Evolutionary conservation across 2,888 invertebrate species (phyloP).

Genomic region (Sipha maydis): DNA sequence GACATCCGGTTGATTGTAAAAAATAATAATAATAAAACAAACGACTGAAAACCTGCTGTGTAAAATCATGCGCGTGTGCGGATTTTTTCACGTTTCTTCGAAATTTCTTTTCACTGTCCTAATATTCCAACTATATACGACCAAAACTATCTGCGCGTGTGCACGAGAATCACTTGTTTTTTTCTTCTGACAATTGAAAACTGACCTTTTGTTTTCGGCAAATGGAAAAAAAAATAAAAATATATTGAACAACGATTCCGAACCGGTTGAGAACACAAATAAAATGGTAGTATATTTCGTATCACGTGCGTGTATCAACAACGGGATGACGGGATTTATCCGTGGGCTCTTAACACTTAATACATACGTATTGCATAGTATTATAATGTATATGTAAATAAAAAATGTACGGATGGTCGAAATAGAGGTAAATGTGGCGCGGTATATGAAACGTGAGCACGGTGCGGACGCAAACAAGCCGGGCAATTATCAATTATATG

Average conservation of each 20-base stretch:
- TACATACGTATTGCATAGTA: not conserved
- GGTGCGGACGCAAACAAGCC: slow-evolving; percentile 22
- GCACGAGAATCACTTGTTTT: not conserved
- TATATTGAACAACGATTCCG: not conserved
- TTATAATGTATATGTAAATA: too few species aligned
- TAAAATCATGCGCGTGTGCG: not conserved
- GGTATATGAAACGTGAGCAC: not conserved
- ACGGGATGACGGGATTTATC: too few species aligned
- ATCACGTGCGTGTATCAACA: not conserved
- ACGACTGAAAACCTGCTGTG: not conserved
- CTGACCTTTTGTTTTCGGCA: not conserved
- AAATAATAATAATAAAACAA: not conserved
- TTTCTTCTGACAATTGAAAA: not conserved
- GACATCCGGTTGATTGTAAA: not conserved
- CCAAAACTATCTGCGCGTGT: not conserved
- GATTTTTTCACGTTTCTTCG: not conserved
- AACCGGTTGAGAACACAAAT: not conserved
- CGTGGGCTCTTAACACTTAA: not conserved
- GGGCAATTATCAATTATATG: slow-evolving; percentile 53
- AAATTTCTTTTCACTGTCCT: not conserved
- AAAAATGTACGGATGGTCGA: not conserved
- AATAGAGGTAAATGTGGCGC: not conserved
- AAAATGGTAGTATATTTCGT: not conserved
- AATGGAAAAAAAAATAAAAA: not conserved
- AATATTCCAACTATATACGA: not conserved